phyloP scores from a whole-genome alignment of 2,113 vertebrate genomes.

The Euleptes europaea region DNA sequence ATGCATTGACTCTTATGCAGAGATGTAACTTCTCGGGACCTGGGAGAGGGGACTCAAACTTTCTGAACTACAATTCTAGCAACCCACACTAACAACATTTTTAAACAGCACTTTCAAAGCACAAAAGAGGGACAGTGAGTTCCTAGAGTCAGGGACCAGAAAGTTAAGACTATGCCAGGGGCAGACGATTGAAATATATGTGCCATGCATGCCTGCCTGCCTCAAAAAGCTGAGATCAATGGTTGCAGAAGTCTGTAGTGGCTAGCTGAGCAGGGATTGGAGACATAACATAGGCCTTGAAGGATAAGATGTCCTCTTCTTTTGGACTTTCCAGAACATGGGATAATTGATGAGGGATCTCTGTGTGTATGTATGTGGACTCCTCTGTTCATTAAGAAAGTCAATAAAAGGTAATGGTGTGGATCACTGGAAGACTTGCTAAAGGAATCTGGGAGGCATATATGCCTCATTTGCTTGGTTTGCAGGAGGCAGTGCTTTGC shows the following conservation, averaged over 20 bases:
- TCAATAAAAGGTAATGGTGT: not conserved
- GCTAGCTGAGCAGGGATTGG: not conserved
- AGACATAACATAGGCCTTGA: not conserved
- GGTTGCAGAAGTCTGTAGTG: not conserved
- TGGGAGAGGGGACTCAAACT: not conserved
- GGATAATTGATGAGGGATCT: not conserved
- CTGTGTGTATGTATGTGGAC: not conserved
- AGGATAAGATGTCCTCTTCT: not conserved
- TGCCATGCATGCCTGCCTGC: too few relatives aligned
- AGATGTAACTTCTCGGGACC: not conserved
- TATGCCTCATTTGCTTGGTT: slow-evolving; percentile 43
- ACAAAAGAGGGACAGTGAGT: too few relatives aligned
- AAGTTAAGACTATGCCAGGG: too few relatives aligned
- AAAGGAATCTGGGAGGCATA: not conserved
- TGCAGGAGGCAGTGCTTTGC: slow-evolving; percentile 60
- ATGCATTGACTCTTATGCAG: not conserved
- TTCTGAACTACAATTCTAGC: not conserved
- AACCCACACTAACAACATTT: too few relatives aligned
- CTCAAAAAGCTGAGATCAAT: not conserved
- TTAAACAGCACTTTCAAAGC: too few relatives aligned
- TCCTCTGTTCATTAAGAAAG: not conserved
- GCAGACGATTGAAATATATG: too few relatives aligned
- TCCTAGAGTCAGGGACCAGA: too few relatives aligned
- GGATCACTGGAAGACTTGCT: not conserved
- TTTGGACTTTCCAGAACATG: not conserved